Evolutionary conservation across 2,888 invertebrate genomes (phyloP).

Genomic region (Rapana venosa): DNA sequence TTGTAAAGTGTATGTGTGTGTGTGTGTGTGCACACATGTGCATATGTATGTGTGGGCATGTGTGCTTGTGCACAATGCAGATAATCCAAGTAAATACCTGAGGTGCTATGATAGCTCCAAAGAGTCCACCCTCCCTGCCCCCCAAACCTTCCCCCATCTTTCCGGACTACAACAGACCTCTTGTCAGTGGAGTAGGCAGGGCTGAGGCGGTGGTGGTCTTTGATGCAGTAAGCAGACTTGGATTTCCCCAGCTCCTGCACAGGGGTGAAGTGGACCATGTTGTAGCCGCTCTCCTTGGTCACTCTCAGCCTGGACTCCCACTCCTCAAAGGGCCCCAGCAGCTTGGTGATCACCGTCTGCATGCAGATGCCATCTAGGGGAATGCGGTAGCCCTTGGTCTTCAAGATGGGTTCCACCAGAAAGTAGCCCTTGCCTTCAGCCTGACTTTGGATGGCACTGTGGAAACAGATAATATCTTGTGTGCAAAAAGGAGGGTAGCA

Average conservation of each 20-base stretch:
- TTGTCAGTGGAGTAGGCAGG: slow-evolving; percentile 78
- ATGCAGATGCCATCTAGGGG: slow-evolving; percentile 93
- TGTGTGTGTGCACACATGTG: background rate
- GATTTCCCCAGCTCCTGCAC: slow-evolving; percentile 95
- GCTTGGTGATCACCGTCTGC: slow-evolving; percentile 95
- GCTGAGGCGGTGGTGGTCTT: slow-evolving; percentile 91
- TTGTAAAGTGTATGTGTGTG: no score
- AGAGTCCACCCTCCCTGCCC: no score
- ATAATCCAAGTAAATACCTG: no score
- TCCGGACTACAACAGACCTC: background rate
- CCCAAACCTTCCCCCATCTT: no score
- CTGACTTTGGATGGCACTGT: slow-evolving; percentile 49
- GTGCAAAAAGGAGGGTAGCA: no score
- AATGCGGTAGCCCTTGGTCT: slow-evolving; percentile 82
- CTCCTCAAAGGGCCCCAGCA: slow-evolving; percentile 90
- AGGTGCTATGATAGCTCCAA: no score
- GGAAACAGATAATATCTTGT: background rate
- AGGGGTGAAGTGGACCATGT: slow-evolving; percentile 97
- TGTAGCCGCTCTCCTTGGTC: slow-evolving; percentile 93
- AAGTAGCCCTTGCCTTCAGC: slow-evolving; percentile 90
- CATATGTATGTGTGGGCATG: background rate
- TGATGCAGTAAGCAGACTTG: slow-evolving; percentile 93
- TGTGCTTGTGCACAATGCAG: background rate
- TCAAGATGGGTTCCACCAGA: slow-evolving; percentile 91
- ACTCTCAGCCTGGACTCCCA: slow-evolving; percentile 93